Percentiles rank a stretch among this genome's conserved stretches.
phyloP scores from a whole-genome alignment of 2,888 invertebrate genomes.

The Xylophagus ater region DNA sequence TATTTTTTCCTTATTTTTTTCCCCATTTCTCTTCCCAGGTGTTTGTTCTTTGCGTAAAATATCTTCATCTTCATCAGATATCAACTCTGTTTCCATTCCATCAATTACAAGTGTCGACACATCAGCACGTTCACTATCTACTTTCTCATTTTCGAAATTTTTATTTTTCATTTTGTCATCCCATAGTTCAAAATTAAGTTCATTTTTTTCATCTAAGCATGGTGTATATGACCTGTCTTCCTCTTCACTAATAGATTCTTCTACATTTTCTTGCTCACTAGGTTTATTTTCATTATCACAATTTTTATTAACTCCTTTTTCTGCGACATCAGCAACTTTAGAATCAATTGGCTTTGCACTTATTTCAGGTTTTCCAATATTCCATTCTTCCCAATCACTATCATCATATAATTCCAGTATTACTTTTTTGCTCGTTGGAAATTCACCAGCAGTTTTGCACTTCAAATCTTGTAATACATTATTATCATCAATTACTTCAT shows the following conservation, averaged over 20 bases:
- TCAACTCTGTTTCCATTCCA: conserved; percentile 61
- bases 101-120: conserved; percentile 39
- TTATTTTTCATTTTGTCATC: no score
- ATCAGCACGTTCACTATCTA: conserved; percentile 12
- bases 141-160: conserved; percentile 12
- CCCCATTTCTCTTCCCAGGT: conserved; percentile 26
- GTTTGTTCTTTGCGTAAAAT: conserved; percentile 48
- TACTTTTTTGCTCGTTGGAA: conserved; percentile 41
- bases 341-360: conserved; percentile 7
- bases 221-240: conserved; percentile 63
- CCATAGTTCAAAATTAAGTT: no score
- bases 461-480: conserved; percentile 22
- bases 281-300: not conserved
- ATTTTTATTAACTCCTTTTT: conserved; percentile 1
- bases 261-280: conserved; percentile 8
- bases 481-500: conserved; percentile 18
- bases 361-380: conserved; percentile 30
- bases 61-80: conserved; percentile 58
- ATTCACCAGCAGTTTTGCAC: conserved; percentile 23
- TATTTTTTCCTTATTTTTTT: conserved; percentile 39
- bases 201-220: conserved; percentile 54
- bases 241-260: conserved; percentile 27
- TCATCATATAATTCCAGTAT: conserved; percentile 46
- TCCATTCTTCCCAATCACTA: conserved; percentile 40
- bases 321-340: conserved; percentile 5